A percentile compares a stretch with the other conserved stretches of the same genome.
phyloP scores from a whole-genome alignment of 2,113 vertebrate species.

The Hyperoodon ampullatus region DNA sequence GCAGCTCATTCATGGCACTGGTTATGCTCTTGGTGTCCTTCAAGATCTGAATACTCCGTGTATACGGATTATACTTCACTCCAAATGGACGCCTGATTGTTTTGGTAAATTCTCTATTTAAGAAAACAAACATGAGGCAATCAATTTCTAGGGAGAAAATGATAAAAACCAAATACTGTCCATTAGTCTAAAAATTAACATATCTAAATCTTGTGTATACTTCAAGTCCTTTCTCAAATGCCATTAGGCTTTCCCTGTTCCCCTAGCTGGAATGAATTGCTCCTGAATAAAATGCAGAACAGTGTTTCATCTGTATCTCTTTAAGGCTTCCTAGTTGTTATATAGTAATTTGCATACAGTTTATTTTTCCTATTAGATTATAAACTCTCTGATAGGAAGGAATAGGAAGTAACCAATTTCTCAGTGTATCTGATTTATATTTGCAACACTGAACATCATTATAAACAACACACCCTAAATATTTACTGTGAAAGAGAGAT shows the following conservation, averaged over 20 bases:
- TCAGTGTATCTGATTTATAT: slow-evolving; percentile 16
- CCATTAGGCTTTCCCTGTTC: not conserved
- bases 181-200: not conserved
- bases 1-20: slow-evolving; percentile 92
- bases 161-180: slow-evolving; percentile 29
- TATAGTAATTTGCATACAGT: not conserved
- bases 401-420: slow-evolving; percentile 1
- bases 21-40: slow-evolving; percentile 94
- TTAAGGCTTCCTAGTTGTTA: not conserved
- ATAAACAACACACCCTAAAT: not conserved
- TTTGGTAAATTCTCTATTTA: slow-evolving; percentile 96
- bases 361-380: slow-evolving; percentile 2
- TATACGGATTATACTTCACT: slow-evolving; percentile 96
- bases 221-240: not conserved
- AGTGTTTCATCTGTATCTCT: not conserved
- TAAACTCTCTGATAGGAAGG: slow-evolving; percentile 1
- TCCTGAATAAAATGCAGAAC: slow-evolving; percentile 30
- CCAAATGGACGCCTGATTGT: slow-evolving; percentile 98
- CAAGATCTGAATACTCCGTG: slow-evolving; percentile 94
- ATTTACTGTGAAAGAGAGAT: not conserved
- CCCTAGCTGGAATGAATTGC: not conserved
- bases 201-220: not conserved
- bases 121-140: slow-evolving; percentile 35
- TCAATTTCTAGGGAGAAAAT: not conserved
- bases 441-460: not conserved